Conservation (phyloP, 2,113 vertebrate species). For the Hippocampus guttulatus region DNA sequence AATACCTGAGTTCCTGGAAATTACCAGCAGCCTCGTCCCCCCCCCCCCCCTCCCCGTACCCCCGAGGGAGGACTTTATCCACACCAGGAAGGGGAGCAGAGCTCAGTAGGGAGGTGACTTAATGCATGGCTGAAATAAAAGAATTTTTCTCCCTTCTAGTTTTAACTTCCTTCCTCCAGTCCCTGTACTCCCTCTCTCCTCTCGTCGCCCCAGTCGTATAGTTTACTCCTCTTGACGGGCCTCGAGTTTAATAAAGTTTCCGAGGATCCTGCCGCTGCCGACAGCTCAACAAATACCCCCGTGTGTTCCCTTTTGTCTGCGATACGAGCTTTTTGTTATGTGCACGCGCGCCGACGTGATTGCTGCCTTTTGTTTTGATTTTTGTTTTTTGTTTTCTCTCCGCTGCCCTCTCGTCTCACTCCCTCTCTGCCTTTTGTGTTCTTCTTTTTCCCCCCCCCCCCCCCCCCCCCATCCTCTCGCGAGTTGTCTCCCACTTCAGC, state of each 20-base stretch:
- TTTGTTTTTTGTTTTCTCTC: slow-evolving; percentile 43
- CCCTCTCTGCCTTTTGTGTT: slow-evolving; percentile 63
- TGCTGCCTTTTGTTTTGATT: slow-evolving; percentile 67
- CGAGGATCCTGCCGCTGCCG: slow-evolving; percentile 84
- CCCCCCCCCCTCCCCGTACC: slow-evolving; percentile 40
- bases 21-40: slow-evolving; percentile 83
- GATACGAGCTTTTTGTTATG: slow-evolving; percentile 79
- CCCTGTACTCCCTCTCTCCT: slow-evolving; percentile 60
- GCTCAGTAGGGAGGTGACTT: slow-evolving; percentile 98
- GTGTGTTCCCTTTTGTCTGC: slow-evolving; percentile 71
- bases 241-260: slow-evolving; percentile 93
- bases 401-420: slow-evolving; percentile 61
- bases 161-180: slow-evolving; percentile 63
- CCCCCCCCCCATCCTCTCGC: slow-evolving; percentile 58
- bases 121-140: slow-evolving; percentile 99
- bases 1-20: slow-evolving; percentile 99
- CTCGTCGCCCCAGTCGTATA: slow-evolving; percentile 87
- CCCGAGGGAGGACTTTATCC: slow-evolving; percentile 98
- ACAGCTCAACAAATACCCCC: slow-evolving; percentile 77
- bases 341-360: slow-evolving; percentile 81
- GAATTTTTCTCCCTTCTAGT: slow-evolving; percentile 79
- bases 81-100: slow-evolving; percentile 99
- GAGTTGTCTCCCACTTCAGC: slow-evolving; percentile 61
- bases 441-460: slow-evolving; percentile 61
- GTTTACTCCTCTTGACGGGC: slow-evolving; percentile 89